phyloP scores from a whole-genome alignment of 2,113 vertebrate genomes.

The Lycaon pictus region DNA sequence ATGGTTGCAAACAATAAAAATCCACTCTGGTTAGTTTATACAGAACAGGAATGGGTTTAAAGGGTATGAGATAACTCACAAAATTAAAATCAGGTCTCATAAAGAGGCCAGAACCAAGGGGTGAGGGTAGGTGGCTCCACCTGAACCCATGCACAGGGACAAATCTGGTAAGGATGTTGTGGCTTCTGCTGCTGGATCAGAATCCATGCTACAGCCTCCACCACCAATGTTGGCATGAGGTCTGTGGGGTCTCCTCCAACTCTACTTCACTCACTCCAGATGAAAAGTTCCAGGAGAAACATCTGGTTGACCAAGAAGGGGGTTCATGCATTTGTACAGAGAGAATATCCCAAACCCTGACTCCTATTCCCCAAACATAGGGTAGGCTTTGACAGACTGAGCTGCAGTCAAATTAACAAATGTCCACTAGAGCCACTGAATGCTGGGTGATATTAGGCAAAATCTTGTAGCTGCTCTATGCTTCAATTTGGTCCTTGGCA shows the following conservation, averaged over 20 bases:
- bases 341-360: not conserved
- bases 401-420: not conserved
- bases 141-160: rapidly evolving
- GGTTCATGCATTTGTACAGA: not conserved
- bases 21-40: not conserved
- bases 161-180: rapidly evolving
- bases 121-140: not conserved
- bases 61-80: not conserved
- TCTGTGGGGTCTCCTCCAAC: rapidly evolving
- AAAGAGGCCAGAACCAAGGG: not conserved
- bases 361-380: not conserved
- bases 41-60: not conserved
- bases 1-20: not conserved
- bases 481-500: not conserved
- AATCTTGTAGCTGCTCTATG: not conserved
- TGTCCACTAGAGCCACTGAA: not conserved
- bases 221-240: not conserved
- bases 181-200: not conserved
- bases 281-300: not conserved
- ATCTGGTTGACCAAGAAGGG: not conserved
- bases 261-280: not conserved
- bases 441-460: not conserved
- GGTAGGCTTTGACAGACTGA: not conserved
- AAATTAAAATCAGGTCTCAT: not conserved
- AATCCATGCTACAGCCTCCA: not conserved